phyloP scores from a whole-genome alignment of 2,888 invertebrate genomes.

The Proisotoma minuta region DNA sequence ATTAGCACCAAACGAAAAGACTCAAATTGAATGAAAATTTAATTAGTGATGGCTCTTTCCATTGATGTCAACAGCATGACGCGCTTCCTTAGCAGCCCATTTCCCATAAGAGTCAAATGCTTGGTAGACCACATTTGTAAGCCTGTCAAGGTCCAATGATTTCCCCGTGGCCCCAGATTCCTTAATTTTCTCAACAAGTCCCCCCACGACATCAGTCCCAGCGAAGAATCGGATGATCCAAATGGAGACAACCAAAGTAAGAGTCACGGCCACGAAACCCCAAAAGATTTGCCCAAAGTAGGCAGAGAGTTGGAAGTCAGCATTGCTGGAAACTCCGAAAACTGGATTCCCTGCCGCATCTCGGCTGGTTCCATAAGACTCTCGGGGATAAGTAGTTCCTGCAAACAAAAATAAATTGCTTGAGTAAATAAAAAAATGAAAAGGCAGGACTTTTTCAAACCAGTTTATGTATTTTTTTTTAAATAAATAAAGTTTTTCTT shows the following conservation, averaged over 20 bases:
- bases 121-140: constrained; percentile 42
- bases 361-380: constrained; percentile 20
- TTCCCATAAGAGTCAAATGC: constrained; percentile 43
- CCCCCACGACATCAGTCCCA: constrained; percentile 35
- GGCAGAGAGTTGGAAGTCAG: constrained; percentile 40
- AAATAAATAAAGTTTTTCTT: too few species aligned
- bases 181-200: constrained; percentile 33
- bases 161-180: constrained; percentile 27
- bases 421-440: constrained; percentile 9
- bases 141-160: constrained; percentile 40
- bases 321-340: constrained; percentile 38
- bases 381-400: constrained; percentile 15
- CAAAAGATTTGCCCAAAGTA: constrained; percentile 44
- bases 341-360: constrained; percentile 24
- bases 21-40: not conserved
- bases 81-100: constrained; percentile 24
- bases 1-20: constrained; percentile 1
- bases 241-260: constrained; percentile 24
- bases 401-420: too few species aligned
- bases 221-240: constrained; percentile 27
- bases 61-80: constrained; percentile 13
- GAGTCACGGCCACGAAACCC: constrained; percentile 25
- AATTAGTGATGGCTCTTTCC: constrained; percentile 1
- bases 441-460: not conserved
- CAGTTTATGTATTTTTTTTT: too few species aligned